phyloP scores from a whole-genome alignment of 2,888 invertebrate species.

The Dasypolia templi region DNA sequence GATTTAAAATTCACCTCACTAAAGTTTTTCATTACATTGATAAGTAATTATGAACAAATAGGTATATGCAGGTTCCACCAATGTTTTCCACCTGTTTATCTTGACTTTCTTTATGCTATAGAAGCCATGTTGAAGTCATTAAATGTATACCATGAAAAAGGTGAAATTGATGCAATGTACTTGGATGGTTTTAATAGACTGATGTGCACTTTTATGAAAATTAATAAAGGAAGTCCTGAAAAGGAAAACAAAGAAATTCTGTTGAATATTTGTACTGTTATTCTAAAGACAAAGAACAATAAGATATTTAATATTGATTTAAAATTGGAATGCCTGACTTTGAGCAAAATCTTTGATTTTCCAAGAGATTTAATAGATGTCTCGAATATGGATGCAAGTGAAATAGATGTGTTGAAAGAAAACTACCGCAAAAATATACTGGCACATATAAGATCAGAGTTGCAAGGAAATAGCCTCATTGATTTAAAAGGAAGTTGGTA shows the following conservation, averaged over 20 bases:
- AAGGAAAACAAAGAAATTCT: conserved; percentile 69
- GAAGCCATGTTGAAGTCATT: conserved; percentile 78
- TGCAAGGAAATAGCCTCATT: conserved; percentile 60
- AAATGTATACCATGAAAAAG: conserved; percentile 79
- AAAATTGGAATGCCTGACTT: conserved; percentile 76
- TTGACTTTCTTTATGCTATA: conserved; percentile 72
- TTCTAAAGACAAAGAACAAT: conserved; percentile 72
- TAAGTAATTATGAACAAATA: conserved; percentile 77
- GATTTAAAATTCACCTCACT: conserved; percentile 81
- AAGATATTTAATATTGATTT: conserved; percentile 77
- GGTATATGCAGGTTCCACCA: conserved; percentile 74
- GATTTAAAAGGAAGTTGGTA: conserved; percentile 76
- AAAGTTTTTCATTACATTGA: conserved; percentile 80
- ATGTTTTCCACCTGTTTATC: conserved; percentile 74
- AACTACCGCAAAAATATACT: conserved; percentile 76
- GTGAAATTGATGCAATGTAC: conserved; percentile 73
- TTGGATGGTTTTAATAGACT: conserved; percentile 76
- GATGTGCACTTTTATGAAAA: conserved; percentile 72
- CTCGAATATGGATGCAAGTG: conserved; percentile 73
- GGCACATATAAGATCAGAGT: conserved; percentile 64
- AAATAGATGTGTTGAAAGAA: conserved; percentile 77
- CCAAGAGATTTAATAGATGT: conserved; percentile 75
- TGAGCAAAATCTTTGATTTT: conserved; percentile 74
- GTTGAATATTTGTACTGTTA: conserved; percentile 74
- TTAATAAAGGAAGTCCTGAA: conserved; percentile 59